These are phyloP conservation scores for Matsumyia berberina DNA, from an alignment of 2,888 invertebrate genomes.

Conservation along the genomic window DNA sequence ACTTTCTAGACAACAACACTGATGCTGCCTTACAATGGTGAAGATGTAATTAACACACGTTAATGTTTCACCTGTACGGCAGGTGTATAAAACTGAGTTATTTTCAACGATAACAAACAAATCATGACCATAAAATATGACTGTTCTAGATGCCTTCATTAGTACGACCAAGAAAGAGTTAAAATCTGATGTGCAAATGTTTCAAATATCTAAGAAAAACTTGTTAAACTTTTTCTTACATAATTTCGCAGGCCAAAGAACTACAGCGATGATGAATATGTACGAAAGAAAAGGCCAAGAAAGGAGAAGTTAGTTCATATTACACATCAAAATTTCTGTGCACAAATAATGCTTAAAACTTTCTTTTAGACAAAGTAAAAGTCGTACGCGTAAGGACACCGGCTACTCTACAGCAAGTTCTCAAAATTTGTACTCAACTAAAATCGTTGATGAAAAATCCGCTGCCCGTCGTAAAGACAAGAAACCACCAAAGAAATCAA, in stretches of 20 bases:
- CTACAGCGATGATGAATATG: conserved; percentile 80
- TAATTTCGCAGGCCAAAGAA: conserved; percentile 79
- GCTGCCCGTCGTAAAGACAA: conserved; percentile 82
- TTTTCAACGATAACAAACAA: too few species aligned
- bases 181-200: too few species aligned
- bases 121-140: too few species aligned
- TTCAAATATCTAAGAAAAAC: background rate
- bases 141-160: too few species aligned
- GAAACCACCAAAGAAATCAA: conserved; percentile 80
- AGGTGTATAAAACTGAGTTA: too few species aligned
- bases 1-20: too few species aligned
- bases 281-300: conserved; percentile 80
- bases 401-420: conserved; percentile 89
- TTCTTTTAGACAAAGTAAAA: conserved; percentile 77
- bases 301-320: conserved; percentile 79
- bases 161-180: too few species aligned
- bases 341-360: background rate
- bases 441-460: conserved; percentile 79
- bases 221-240: background rate
- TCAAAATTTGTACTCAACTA: conserved; percentile 85
- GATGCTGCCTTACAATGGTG: too few species aligned
- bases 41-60: too few species aligned
- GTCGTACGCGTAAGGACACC: conserved; percentile 86
- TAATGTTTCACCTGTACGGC: too few species aligned
- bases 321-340: conserved; percentile 26